These are phyloP conservation scores for Fukomys damarensis DNA, from an alignment of 2,113 vertebrate species.

Conservation along the genomic window DNA sequence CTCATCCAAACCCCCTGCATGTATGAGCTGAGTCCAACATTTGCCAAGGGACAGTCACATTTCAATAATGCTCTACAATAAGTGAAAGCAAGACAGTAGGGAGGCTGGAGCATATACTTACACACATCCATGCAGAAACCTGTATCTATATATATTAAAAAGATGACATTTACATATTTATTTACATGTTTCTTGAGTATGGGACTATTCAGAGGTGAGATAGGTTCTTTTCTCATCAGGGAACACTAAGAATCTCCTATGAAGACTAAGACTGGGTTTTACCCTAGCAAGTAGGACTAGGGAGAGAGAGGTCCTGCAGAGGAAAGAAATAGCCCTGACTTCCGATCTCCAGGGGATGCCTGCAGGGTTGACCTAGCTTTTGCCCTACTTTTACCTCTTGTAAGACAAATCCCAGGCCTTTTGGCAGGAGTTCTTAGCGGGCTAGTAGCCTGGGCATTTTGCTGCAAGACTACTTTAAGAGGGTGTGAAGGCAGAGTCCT, in stretches of 20 bases:
- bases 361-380: not conserved
- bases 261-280: not conserved
- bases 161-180: conserved; percentile 50
- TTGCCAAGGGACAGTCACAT: conserved; percentile 35
- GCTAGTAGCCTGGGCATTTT: not conserved
- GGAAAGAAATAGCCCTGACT: not conserved
- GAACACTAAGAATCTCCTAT: not conserved
- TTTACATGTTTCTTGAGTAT: conserved; percentile 34
- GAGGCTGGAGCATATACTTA: conserved; percentile 65
- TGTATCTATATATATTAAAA: conserved; percentile 57
- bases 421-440: not conserved
- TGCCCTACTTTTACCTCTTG: not conserved
- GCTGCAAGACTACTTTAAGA: conserved; percentile 3
- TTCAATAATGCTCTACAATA: conserved; percentile 53
- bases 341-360: not conserved
- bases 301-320: not conserved
- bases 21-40: conserved; percentile 29
- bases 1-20: not conserved
- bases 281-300: not conserved
- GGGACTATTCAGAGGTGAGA: conserved; percentile 21
- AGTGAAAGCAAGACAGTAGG: conserved; percentile 19
- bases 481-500: not conserved
- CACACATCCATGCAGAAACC: conserved; percentile 57
- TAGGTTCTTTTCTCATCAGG: conserved; percentile 21
- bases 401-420: not conserved